Percentiles rank a stretch among this genome's conserved stretches.
Evolutionary conservation across 2,797 vertebrate species (phyloP).

Genomic region (Lepus townsendii): DNA sequence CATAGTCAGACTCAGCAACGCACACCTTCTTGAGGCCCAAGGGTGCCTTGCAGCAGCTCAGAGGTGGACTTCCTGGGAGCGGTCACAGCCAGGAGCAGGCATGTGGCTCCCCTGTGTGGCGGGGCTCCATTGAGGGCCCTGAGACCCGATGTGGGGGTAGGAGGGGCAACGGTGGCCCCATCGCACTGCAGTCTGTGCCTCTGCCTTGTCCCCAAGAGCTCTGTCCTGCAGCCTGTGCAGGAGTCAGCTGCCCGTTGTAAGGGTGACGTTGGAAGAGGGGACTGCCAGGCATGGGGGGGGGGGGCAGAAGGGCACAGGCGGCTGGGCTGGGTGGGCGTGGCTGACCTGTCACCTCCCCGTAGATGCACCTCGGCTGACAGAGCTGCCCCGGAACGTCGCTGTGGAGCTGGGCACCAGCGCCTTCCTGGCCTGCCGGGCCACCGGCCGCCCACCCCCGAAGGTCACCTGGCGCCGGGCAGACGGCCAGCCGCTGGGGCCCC

Average conservation of each 20-base stretch:
- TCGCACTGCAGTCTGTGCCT: fast-evolving
- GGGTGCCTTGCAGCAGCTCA: no score
- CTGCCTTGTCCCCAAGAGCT: neutral
- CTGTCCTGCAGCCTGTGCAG: neutral
- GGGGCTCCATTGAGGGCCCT: no score
- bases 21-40: neutral
- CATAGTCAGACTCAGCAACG: neutral
- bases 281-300: fast-evolving
- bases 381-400: constrained; percentile 88
- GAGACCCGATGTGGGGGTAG: neutral
- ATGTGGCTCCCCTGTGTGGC: fast-evolving
- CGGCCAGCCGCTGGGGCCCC: constrained; percentile 84
- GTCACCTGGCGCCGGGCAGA: constrained; percentile 93
- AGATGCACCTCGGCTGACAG: constrained; percentile 92
- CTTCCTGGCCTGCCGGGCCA: constrained; percentile 90
- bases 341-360: neutral
- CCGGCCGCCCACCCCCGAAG: constrained; percentile 90
- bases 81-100: fast-evolving
- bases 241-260: neutral
- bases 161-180: fast-evolving
- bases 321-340: neutral
- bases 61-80: neutral
- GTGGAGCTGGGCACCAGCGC: constrained; percentile 90
- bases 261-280: no score
- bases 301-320: neutral